Percentiles rank a stretch among this genome's conserved stretches.
phyloP scores from a whole-genome alignment of 1,140 invertebrate genomes.

The Eciton burchellii region DNA sequence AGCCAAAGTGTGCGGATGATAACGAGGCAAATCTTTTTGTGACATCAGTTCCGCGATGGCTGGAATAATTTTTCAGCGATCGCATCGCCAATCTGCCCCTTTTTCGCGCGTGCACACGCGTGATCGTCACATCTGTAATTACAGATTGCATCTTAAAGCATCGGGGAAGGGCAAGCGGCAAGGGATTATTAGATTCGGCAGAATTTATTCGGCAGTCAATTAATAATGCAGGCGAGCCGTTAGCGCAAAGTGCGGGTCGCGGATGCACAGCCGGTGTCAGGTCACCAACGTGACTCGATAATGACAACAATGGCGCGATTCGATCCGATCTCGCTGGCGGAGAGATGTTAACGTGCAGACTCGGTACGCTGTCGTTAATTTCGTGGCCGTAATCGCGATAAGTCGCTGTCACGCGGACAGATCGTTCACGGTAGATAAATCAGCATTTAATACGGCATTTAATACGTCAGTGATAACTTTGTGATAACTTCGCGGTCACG shows the following conservation, averaged over 20 bases:
- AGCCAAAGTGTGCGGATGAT: no score
- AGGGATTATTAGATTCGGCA: slow-evolving; percentile 20
- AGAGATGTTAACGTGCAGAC: slow-evolving; percentile 25
- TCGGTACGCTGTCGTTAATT: slow-evolving; percentile 42
- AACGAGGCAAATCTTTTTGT: no score
- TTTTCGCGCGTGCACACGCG: no score
- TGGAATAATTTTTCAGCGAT: not conserved
- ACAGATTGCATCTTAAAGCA: no score
- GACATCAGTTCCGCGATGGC: not conserved
- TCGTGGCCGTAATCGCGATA: slow-evolving; percentile 38
- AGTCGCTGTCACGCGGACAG: not conserved
- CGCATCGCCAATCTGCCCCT: not conserved
- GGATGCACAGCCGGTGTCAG: slow-evolving; percentile 7
- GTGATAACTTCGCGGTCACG: not conserved
- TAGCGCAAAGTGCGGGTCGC: slow-evolving; percentile 50
- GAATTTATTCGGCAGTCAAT: not conserved
- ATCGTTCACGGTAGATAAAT: slow-evolving; percentile 23
- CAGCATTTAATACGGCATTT: slow-evolving; percentile 3
- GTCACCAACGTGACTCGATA: slow-evolving; percentile 48
- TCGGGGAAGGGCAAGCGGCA: not conserved
- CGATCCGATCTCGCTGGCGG: slow-evolving; percentile 35
- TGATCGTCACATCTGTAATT: not conserved
- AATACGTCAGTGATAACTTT: not conserved
- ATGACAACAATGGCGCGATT: slow-evolving; percentile 60
- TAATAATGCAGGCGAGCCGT: not conserved